Evolutionary conservation across 2,113 vertebrate genomes (phyloP).

Genomic region (Camelus dromedarius): DNA sequence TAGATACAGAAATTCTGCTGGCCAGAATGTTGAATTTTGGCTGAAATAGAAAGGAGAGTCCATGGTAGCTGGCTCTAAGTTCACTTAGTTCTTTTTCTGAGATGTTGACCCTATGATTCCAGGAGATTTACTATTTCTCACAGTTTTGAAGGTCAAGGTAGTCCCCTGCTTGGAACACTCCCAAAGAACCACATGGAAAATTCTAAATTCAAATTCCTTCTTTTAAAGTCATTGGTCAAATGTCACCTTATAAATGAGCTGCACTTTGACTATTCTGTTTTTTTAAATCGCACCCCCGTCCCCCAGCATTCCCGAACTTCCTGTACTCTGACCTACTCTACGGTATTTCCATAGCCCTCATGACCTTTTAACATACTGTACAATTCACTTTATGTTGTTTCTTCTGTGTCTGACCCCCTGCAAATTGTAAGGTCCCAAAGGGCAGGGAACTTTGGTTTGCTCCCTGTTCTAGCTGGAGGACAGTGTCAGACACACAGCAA

Average conservation of each 20-base stretch:
- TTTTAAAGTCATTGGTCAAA: neutral
- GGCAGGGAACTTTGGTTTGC: neutral
- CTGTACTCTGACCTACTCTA: neutral
- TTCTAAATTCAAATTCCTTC: neutral
- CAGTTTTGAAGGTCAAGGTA: neutral
- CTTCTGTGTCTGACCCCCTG: neutral
- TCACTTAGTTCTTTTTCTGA: neutral
- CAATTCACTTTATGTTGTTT: neutral
- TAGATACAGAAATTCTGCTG: neutral
- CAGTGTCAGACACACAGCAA: neutral
- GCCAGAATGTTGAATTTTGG: neutral
- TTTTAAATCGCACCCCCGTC: neutral
- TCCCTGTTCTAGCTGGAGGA: neutral
- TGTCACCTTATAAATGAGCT: neutral
- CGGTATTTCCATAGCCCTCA: neutral
- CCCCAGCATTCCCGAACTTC: neutral
- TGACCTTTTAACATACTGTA: neutral
- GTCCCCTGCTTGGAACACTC: neutral
- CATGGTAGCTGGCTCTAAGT: neutral
- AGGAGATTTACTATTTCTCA: neutral
- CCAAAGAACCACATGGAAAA: neutral
- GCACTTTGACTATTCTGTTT: neutral
- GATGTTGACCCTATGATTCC: neutral
- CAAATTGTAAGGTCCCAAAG: neutral
- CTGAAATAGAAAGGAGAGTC: neutral